Percentiles rank a stretch among this genome's conserved stretches.
These are phyloP conservation scores for Gallinago jamesoni DNA, from an alignment of 2,113 vertebrate genomes.

Conservation along the genomic window DNA sequence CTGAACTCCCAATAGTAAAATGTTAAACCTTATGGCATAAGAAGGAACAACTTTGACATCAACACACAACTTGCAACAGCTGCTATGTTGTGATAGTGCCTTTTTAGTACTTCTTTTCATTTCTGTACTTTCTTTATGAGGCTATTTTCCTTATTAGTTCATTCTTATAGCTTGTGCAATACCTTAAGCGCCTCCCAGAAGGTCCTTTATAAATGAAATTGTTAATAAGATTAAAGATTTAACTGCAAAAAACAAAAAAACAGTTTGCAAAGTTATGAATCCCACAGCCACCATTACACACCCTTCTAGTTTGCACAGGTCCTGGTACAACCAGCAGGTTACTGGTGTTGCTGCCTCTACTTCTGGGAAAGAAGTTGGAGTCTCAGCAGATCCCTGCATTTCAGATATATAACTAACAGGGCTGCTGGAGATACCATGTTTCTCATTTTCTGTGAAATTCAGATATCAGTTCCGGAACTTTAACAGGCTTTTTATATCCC, in stretches of 20 bases:
- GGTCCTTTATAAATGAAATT: conserved; percentile 20
- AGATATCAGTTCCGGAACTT: neutral
- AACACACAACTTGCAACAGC: neutral
- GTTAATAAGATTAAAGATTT: conserved; percentile 20
- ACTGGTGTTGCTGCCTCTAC: neutral
- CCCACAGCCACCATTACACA: neutral
- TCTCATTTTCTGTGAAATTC: neutral
- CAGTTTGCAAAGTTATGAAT: neutral
- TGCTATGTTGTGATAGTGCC: neutral
- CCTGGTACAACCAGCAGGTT: neutral
- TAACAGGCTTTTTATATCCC: neutral
- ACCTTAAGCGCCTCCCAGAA: neutral
- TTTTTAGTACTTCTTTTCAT: neutral
- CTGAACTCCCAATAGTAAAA: neutral
- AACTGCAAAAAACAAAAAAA: neutral
- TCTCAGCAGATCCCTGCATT: neutral
- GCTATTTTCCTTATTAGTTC: conserved; percentile 16
- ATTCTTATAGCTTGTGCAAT: neutral
- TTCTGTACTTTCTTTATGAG: conserved; percentile 18
- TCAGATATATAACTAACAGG: neutral
- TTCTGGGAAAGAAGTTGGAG: neutral
- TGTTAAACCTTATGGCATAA: neutral
- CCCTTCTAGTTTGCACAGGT: neutral
- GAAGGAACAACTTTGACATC: neutral
- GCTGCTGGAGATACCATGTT: neutral